phyloP scores from a whole-genome alignment of 1,140 invertebrate genomes.

The Nymphalis io region DNA sequence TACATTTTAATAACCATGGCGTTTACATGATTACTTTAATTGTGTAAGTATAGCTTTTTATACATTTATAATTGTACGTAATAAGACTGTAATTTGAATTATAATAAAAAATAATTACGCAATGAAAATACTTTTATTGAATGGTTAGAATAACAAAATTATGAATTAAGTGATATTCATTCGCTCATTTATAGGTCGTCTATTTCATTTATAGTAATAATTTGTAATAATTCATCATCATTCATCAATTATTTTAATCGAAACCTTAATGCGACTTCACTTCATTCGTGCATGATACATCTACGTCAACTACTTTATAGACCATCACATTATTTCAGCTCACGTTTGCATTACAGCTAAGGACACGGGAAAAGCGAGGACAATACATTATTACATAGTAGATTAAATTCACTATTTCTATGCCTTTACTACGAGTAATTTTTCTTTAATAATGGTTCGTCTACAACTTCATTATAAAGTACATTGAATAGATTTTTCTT shows the following conservation, averaged over 20 bases:
- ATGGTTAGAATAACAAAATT: too few relatives aligned
- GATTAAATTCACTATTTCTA: constrained; percentile 30
- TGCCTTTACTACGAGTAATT: neutral
- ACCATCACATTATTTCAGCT: constrained; percentile 70
- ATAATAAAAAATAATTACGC: too few relatives aligned
- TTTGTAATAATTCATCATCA: neutral
- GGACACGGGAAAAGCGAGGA: constrained; percentile 63
- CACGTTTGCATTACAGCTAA: constrained; percentile 70
- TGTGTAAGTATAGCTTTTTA: too few relatives aligned
- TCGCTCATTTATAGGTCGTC: neutral
- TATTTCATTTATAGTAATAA: neutral
- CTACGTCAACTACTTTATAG: constrained; percentile 69
- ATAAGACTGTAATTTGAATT: too few relatives aligned
- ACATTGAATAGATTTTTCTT: neutral
- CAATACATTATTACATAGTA: constrained; percentile 43
- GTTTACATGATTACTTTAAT: too few relatives aligned
- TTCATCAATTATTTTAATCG: neutral
- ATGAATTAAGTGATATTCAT: neutral
- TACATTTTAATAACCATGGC: neutral
- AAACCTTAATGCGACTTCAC: constrained; percentile 1
- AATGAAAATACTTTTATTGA: too few relatives aligned
- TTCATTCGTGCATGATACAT: constrained; percentile 54
- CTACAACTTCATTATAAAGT: neutral
- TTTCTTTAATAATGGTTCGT: neutral
- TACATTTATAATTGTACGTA: too few relatives aligned